Evolutionary conservation across 2,113 vertebrate species (phyloP), one percentile per base, ranked within the genome.

Genomic region (Pluvialis apricaria): DNA sequence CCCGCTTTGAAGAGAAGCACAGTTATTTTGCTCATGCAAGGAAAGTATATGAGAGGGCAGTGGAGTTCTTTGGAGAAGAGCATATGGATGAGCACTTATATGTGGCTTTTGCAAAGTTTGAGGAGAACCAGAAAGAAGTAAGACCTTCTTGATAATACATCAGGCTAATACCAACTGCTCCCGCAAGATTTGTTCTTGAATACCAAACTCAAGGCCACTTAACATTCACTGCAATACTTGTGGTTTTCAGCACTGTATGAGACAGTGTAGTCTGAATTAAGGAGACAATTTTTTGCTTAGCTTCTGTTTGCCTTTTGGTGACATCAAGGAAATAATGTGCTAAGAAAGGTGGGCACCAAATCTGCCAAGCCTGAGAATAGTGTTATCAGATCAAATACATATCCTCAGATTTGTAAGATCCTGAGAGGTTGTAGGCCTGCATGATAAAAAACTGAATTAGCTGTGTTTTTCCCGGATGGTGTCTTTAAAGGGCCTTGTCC

Each of bases 41-140:
- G 90, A 99, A 99, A 91, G 99, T 99, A 10, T 99, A 98, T 0
- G 99, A 99, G 98, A 97, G 99, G 85, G 98, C 99, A 0, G 99
- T 99, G 55, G 99, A 99, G 88, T 99, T 99, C 98, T 99, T 99
- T 5, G 99, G 99, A 21, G 99, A 99, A 54, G 99, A 99, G 4
- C 97, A 99, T 9, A 98, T 99, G 96, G 98, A 99, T 1, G 99
- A 99, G 86, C 98, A 98, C 92, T 98, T 99, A 31, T 99, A 99
- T 3, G 99, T 99, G 72, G 99, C 99, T 76, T 99, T 99, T 21
- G 99, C 99, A 51, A 98, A 98, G 80, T 99, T 99, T 87, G 99
- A 99, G 95, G 99, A 99, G 98, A 99, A 98, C 68, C 99, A 99
- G 96, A 99, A 99, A 94, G 99, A 99, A 96, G 99, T 99, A 97